These are phyloP conservation scores for Pygmarrhopalites habei DNA, from an alignment of 1,140 invertebrate species.

Conservation along the genomic window DNA sequence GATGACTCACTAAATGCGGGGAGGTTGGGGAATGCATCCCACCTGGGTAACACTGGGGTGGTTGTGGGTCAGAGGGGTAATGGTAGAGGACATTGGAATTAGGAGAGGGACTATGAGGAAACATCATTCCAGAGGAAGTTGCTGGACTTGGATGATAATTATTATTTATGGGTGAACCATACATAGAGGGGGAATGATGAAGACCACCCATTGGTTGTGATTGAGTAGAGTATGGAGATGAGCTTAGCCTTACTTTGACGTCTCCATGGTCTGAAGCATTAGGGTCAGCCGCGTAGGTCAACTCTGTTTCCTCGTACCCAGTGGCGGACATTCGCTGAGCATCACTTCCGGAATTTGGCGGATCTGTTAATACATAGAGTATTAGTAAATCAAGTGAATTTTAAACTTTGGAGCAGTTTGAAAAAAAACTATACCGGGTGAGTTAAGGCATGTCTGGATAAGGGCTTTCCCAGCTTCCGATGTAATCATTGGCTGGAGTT, in stretches of 20 bases:
- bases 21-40: constrained; percentile 38
- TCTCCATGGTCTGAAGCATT: constrained; percentile 38
- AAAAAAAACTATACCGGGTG: too few relatives aligned
- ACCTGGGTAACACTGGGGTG: constrained; percentile 38
- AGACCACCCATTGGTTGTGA: constrained; percentile 30
- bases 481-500: constrained; percentile 99
- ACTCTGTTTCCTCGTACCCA: constrained; percentile 96
- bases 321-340: constrained; percentile 93
- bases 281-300: constrained; percentile 62
- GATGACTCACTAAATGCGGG: constrained; percentile 36
- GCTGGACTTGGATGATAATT: constrained; percentile 35
- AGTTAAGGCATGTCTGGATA: constrained; percentile 97
- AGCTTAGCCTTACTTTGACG: constrained; percentile 40
- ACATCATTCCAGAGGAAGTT: constrained; percentile 33
- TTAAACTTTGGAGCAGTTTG: too few relatives aligned
- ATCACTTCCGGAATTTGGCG: constrained; percentile 55
- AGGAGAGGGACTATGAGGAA: constrained; percentile 38
- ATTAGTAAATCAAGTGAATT: too few relatives aligned
- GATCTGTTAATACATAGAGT: too few relatives aligned
- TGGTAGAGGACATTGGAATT: constrained; percentile 38
- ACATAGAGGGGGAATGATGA: constrained; percentile 38
- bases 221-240: constrained; percentile 35
- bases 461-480: constrained; percentile 96
- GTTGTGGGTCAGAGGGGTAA: constrained; percentile 39
- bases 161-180: constrained; percentile 39